Percentiles rank a stretch among this genome's conserved stretches.
phyloP scores from a whole-genome alignment of 2,888 invertebrate species.

The Steromphala cineraria region DNA sequence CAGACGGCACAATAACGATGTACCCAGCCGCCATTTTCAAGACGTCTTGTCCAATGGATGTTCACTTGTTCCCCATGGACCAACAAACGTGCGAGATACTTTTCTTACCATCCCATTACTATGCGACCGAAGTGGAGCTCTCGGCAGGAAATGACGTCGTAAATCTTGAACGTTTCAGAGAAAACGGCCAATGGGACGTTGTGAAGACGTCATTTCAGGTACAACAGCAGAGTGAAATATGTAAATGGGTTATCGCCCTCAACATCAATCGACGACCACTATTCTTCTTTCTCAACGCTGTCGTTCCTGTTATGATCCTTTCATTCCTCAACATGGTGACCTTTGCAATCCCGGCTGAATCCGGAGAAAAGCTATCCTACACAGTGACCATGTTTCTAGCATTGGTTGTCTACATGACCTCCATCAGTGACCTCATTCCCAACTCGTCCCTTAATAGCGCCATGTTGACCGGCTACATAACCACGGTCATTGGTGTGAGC shows the following conservation, averaged over 20 bases:
- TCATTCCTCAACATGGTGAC: background rate
- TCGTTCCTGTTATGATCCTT: background rate
- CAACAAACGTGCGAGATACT: background rate
- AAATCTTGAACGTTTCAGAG: background rate
- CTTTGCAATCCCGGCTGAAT: background rate
- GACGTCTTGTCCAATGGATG: background rate
- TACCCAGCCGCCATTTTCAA: background rate
- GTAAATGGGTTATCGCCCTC: background rate
- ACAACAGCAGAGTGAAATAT: background rate
- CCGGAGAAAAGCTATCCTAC: background rate
- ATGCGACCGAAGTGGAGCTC: background rate
- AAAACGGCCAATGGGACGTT: background rate
- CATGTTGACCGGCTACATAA: background rate
- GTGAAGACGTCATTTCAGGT: background rate
- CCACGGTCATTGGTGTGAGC: background rate
- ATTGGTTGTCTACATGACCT: background rate
- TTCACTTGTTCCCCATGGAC: background rate
- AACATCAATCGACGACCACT: background rate
- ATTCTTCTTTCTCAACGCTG: background rate
- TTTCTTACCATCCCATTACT: background rate
- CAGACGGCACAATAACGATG: background rate
- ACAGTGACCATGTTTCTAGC: background rate
- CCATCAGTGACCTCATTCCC: background rate
- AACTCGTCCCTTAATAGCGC: background rate
- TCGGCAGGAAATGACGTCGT: background rate